phyloP scores from a whole-genome alignment of 2,113 vertebrate species.

The Pomatostomus ruficeps region DNA sequence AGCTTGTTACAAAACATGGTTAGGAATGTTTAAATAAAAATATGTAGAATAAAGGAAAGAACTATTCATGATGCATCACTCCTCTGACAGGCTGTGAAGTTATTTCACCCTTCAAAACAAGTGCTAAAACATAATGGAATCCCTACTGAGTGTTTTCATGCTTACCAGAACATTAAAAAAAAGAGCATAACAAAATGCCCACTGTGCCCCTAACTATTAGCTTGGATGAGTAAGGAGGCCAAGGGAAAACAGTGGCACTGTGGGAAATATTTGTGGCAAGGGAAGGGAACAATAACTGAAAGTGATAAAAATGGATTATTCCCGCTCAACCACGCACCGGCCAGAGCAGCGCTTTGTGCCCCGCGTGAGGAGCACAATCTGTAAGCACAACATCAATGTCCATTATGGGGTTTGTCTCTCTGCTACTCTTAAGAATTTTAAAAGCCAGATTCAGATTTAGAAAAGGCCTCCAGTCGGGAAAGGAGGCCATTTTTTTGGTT shows the following conservation, averaged over 20 bases:
- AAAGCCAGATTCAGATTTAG: not conserved
- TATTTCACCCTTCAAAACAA: conserved; percentile 35
- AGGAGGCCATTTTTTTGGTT: not conserved
- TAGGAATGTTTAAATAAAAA: conserved; percentile 21
- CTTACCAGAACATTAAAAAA: not conserved
- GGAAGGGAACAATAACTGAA: conserved; percentile 24
- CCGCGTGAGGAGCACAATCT: not conserved
- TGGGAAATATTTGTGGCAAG: not conserved
- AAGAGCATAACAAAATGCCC: not conserved
- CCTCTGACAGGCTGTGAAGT: conserved; percentile 22
- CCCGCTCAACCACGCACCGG: not conserved
- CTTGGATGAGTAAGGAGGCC: conserved; percentile 26
- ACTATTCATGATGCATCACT: conserved; percentile 12
- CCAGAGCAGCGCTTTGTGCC: not conserved
- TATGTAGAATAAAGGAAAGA: conserved; percentile 23
- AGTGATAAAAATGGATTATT: conserved; percentile 49
- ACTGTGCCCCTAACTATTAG: conserved; percentile 29
- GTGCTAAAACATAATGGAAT: not conserved
- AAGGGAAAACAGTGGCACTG: conserved; percentile 9
- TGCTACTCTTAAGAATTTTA: not conserved
- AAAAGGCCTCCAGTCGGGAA: not conserved
- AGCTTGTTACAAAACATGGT: not conserved
- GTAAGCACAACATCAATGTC: not conserved
- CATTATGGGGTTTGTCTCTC: not conserved
- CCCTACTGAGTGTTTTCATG: conserved; percentile 3